Conservation (phyloP, 2,113 vertebrate genomes). For the Phycodurus eques region DNA sequence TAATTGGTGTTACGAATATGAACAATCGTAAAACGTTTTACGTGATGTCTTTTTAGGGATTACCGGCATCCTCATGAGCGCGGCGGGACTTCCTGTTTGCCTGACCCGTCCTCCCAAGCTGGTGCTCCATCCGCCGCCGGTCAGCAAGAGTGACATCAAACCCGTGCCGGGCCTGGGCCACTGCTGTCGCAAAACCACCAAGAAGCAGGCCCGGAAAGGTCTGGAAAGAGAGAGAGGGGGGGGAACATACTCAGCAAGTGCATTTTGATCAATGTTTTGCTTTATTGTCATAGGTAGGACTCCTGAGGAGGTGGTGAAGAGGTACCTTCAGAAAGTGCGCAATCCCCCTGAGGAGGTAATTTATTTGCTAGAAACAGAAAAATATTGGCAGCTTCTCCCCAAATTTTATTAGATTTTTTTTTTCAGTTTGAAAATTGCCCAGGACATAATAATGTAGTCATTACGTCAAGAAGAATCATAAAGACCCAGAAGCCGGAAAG, state of each 20-base stretch:
- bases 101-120: slow-evolving; percentile 90
- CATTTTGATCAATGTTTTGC: background rate
- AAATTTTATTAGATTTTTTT: background rate
- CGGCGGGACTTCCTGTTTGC: slow-evolving; percentile 88
- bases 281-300: slow-evolving; percentile 78
- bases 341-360: slow-evolving; percentile 91
- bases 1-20: background rate
- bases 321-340: slow-evolving; percentile 91
- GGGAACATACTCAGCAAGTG: background rate
- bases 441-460: too few relatives aligned
- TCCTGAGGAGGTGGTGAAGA: slow-evolving; percentile 90
- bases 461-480: too few relatives aligned
- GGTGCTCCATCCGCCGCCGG: slow-evolving; percentile 89
- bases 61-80: slow-evolving; percentile 94
- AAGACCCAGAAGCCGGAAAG: too few relatives aligned
- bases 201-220: slow-evolving; percentile 92
- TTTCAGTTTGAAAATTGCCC: too few relatives aligned
- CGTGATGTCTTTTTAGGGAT: slow-evolving; percentile 75
- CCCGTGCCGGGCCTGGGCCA: slow-evolving; percentile 89
- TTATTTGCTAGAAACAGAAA: background rate
- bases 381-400: background rate
- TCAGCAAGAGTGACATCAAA: slow-evolving; percentile 94
- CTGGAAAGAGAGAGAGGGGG: background rate
- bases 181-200: slow-evolving; percentile 92
- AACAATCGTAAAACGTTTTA: background rate